Evolutionary conservation across 2,797 vertebrate species (phyloP), one percentile per base, ranked within the genome.

Genomic region (Nasua narica): DNA sequence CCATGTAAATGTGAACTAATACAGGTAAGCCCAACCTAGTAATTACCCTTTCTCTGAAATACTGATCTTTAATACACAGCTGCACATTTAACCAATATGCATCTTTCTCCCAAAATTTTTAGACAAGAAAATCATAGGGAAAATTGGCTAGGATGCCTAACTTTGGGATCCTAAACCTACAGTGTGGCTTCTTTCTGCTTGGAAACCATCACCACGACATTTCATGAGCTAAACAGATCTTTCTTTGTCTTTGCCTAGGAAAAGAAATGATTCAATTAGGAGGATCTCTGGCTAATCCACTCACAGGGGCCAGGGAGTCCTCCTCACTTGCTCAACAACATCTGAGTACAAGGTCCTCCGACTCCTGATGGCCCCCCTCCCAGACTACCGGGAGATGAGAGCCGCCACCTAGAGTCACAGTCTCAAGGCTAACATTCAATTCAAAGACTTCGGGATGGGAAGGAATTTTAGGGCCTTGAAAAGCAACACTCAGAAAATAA

Each of bases 241-340:
- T 52, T 50, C 72, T 77, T 87, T 79, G 79, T 69, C 69, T 87
- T 94, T 94, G 85, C 27, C 35, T 87, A 94, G 87, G 67, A 95
- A 88, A 27, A 84, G 58, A 91, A 77, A 89, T 25, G 40, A 93
- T 78, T 85, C 32, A 8, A 62, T 74, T 72, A 76, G 87, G 23
- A 87, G 43, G 48, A 15, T 21, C 46, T 83, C 48, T 56, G 56
- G 67, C 46, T 76, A 60, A 84, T 7, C 40, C 86, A 29, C 48
- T 46, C 72, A 11, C 8, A 12, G 48, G 11, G 56, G 5, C 8
- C 7, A 9, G 60, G 3, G 35, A 67, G 74, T 52, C 67, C 65
- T 76, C 65, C 50, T 21, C 40, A 81, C 58, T 62, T 93, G 48
- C 72, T 65, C 12, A 50, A 62, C 37, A 54, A 67, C 12, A 43